Base-by-base conservation (phyloP, 2,113 vertebrate species). In the Calidris pugnax region DNA sequence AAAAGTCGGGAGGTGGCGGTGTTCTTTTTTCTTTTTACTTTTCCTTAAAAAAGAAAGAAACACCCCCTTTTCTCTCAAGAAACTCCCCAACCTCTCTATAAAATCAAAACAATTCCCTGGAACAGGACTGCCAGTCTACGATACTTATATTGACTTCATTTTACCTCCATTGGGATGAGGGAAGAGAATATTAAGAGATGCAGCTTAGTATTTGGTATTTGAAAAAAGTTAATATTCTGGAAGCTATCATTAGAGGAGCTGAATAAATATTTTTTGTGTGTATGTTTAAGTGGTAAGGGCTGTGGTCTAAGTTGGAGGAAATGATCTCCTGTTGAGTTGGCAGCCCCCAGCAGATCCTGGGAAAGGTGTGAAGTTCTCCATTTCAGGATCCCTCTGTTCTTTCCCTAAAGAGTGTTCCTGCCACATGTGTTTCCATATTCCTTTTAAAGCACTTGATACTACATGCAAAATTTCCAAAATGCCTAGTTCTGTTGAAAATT, bases 61-160 rank as follows among this genome's bases (percentile, higher is more conserved):
- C 23, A 3, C 4, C 1, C 10, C 7, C 8, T 4, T 2, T 26
- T 9, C 4, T 5, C 18, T 8, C 23, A 8, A 63, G 50, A 71
- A 71, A 13, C 43, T 14, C 12, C 7, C 9, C 33, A 48, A 5
- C 26, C 15, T 56, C 16, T 59, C 16, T 79, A 15, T 27, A 74
- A 62, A 68, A 48, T 39, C 19, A 20, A 26, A 51, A 23, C 8
- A 57, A 3, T 81, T 91, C 16, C 35, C 13, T 55, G 56, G 74
- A 60, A 48, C 5, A 50, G 16, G 57, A 20, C 19, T 63, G 28
- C 60, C 13, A 37, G 4, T 63, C 4, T 35, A 21, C 32, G 41
- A 51, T 32, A 27, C 10, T 64, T 82, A 16, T 1, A 8, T 9
- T 74, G 35, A 48, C 8, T 67, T 68, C 18, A 28, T 72, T 73